phyloP scores from a whole-genome alignment of 2,113 vertebrate species.

The Zapus hudsonius region DNA sequence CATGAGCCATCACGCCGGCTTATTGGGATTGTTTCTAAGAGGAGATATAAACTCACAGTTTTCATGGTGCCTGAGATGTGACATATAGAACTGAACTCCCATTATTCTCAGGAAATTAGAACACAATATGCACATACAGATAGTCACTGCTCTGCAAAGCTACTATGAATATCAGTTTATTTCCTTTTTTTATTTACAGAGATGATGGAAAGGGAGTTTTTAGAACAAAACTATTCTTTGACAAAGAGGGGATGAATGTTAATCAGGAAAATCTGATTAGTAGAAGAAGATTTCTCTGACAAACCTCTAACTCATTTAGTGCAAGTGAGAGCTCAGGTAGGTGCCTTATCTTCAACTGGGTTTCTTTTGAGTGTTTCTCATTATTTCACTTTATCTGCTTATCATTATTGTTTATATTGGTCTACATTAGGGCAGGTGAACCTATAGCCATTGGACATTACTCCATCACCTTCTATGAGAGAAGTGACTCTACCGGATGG shows the following conservation, averaged over 20 bases:
- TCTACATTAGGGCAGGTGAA: background rate
- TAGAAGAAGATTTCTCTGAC: background rate
- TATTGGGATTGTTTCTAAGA: constrained; percentile 3
- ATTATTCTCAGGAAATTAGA: background rate
- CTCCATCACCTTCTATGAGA: too few relatives aligned
- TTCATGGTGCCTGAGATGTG: background rate
- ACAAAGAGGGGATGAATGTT: background rate
- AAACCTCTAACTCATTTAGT: background rate
- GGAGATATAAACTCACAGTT: constrained; percentile 13
- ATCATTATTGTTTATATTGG: background rate
- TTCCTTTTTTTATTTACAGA: background rate
- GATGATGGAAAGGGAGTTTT: background rate
- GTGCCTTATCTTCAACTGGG: background rate
- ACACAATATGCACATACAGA: background rate
- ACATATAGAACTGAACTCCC: background rate
- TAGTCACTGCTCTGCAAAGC: background rate
- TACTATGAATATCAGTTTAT: background rate
- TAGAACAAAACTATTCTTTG: background rate
- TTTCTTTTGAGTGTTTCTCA: background rate
- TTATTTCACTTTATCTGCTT: background rate
- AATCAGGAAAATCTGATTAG: background rate
- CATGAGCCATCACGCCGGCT: too few relatives aligned
- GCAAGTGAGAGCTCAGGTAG: background rate
- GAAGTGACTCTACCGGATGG: background rate
- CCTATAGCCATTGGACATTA: too few relatives aligned